These are phyloP conservation scores for Hypotaenidia okinawae DNA, from an alignment of 2,797 vertebrate genomes.

Conservation along the genomic window DNA sequence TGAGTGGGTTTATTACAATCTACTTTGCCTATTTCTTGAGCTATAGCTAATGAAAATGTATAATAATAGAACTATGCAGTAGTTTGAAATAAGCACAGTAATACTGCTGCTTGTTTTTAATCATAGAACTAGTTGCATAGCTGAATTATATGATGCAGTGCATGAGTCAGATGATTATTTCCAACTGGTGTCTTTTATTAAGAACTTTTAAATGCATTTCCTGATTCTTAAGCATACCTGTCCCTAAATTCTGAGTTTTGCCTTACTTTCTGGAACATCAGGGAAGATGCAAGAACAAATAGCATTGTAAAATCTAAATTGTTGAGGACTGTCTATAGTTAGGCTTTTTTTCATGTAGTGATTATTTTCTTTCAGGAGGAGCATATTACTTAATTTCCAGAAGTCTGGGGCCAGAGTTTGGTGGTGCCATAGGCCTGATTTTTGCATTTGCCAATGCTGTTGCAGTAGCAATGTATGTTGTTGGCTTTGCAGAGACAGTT, in stretches of 20 bases:
- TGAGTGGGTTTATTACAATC: background rate
- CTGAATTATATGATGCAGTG: background rate
- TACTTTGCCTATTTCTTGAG: background rate
- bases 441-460: constrained; percentile 99
- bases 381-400: constrained; percentile 98
- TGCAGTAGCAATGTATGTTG: constrained; percentile 98
- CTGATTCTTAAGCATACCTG: background rate
- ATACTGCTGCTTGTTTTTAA: background rate
- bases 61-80: background rate
- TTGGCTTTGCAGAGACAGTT: constrained; percentile 97
- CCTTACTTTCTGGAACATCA: background rate
- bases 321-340: background rate
- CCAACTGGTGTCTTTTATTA: background rate
- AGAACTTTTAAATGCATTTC: background rate
- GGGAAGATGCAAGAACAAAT: background rate
- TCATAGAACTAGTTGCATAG: background rate
- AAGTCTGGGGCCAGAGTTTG: constrained; percentile 97
- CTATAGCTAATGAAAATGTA: background rate
- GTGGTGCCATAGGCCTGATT: constrained; percentile 96
- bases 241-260: background rate
- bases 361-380: constrained; percentile 81
- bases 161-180: background rate
- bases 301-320: background rate
- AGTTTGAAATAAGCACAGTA: background rate
- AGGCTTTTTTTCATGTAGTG: background rate